Base-by-base conservation (phyloP, 1,140 invertebrate species). In the Physella acuta region DNA sequence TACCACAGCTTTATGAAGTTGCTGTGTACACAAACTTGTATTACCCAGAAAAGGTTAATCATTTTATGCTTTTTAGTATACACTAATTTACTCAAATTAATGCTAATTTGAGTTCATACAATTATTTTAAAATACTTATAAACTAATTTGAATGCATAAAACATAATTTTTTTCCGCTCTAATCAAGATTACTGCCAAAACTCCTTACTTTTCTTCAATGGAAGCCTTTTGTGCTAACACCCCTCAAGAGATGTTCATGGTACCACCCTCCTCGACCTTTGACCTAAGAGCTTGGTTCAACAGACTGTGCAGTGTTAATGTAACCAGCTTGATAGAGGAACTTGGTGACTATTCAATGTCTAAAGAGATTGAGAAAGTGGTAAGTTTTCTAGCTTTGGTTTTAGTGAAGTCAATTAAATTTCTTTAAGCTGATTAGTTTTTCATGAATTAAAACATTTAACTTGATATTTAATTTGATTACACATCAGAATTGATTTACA, bases 291-390 rank as follows among this genome's bases (percentile, higher is more conserved):
- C 31, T 0, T 78, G 73, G 68, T 60, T 71, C 11, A 37, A 31
- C 14, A 49, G 34, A 17, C 20, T 76, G 3, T 78, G 77, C 59
- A 31, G 52, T 28, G 30, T 78, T n/a, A 76, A 78, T 52, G 34
- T 73, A 20, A 75, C 73, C n/a, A 36, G n/a, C 8, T 26, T 78
- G 17, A 39, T 71, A 51, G 49, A 59, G 28, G 76, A 76, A 55
- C 62, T 70, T 3, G 39, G 58, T 3, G 39, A 64, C 11, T 75
- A 71, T 44, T 44, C 71, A 26, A 68, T 62, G 14, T 39, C 30
- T 3, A 24, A 62, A 17, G 14, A 60, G 30, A 17, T 72, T 14
- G 26, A 59, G 3, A 31, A 39, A 16, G n/a, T 74, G 52, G 73
- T 74, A 53, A 69, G 70, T 64, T 0, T 17, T 33, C 1, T n/a